Percentiles rank a stretch among this genome's conserved stretches.
These are phyloP conservation scores for Fistularia commersonii DNA, from an alignment of 2,797 vertebrate species.

Conservation along the genomic window DNA sequence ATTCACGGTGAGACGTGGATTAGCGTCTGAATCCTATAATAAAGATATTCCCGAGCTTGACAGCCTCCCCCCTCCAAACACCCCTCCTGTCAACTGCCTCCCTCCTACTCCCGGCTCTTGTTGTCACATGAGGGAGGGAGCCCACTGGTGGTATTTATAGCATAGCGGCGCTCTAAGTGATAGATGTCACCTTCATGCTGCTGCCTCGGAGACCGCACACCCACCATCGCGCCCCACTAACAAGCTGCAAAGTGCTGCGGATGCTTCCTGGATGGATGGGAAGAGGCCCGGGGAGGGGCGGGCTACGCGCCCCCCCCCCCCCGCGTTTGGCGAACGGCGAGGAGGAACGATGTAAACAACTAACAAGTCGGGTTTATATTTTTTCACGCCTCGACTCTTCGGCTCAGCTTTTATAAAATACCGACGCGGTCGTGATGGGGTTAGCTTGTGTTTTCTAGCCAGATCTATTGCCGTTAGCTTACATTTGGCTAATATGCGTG, in stretches of 20 bases:
- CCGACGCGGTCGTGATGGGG: too few species aligned
- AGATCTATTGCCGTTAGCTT: too few species aligned
- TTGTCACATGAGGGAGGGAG: slow-evolving; percentile 71
- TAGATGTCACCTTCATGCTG: slow-evolving; percentile 78
- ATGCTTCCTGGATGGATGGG: slow-evolving; percentile 35
- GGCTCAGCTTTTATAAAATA: too few species aligned
- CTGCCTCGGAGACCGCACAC: slow-evolving; percentile 61
- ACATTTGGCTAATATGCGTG: too few species aligned
- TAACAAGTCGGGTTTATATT: slow-evolving; percentile 19
- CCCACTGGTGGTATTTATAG: slow-evolving; percentile 75
- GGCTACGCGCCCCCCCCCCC: neutral
- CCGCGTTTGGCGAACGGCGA: neutral
- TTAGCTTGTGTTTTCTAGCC: too few species aligned
- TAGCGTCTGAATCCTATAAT: slow-evolving; percentile 68
- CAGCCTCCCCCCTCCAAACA: slow-evolving; percentile 41
- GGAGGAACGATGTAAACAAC: slow-evolving; percentile 23
- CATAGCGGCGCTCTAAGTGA: slow-evolving; percentile 69
- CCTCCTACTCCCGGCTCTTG: slow-evolving; percentile 56
- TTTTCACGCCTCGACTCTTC: slow-evolving; percentile 27
- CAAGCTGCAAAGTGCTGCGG: slow-evolving; percentile 72
- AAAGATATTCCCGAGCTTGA: slow-evolving; percentile 72
- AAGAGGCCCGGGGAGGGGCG: slow-evolving; percentile 20
- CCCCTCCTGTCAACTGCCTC: slow-evolving; percentile 67
- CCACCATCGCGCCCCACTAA: slow-evolving; percentile 68
- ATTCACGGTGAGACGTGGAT: slow-evolving; percentile 11